Evolutionary conservation across 1,140 invertebrate species (phyloP).

Genomic region (Hypothenemus hampei): DNA sequence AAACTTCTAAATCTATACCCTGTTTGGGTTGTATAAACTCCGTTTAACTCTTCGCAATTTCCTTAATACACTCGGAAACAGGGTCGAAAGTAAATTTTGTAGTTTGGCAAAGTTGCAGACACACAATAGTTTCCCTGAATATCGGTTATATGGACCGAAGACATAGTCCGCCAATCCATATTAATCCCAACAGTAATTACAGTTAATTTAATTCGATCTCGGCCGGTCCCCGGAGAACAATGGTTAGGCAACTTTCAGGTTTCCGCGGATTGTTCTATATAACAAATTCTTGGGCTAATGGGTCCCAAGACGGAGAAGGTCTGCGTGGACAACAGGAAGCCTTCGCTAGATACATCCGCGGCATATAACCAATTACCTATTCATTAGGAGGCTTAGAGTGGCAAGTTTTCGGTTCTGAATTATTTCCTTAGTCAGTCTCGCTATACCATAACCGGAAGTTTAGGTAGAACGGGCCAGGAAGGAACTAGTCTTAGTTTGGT

Average conservation of each 20-base stretch:
- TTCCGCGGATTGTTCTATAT: slow-evolving; percentile 12
- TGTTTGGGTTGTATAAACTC: slow-evolving; percentile 15
- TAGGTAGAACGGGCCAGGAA: too few relatives aligned
- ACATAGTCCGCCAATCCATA: slow-evolving; percentile 25
- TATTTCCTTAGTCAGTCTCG: slow-evolving; percentile 14
- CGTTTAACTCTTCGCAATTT: slow-evolving; percentile 5
- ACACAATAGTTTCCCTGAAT: slow-evolving; percentile 25
- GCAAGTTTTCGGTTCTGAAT: slow-evolving; percentile 24
- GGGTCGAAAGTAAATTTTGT: slow-evolving; percentile 25
- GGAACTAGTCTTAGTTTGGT: background rate
- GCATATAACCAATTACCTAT: slow-evolving; percentile 26
- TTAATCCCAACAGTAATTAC: slow-evolving; percentile 27
- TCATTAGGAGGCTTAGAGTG: slow-evolving; percentile 25
- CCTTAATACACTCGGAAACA: slow-evolving; percentile 19
- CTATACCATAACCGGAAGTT: too few relatives aligned
- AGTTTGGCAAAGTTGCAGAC: slow-evolving; percentile 20
- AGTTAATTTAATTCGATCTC: slow-evolving; percentile 29
- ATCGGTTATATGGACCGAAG: slow-evolving; percentile 16
- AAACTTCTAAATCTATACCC: background rate
- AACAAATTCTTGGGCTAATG: slow-evolving; percentile 19
- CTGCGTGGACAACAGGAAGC: slow-evolving; percentile 28
- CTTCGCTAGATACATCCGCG: slow-evolving; percentile 14
- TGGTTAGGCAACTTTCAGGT: slow-evolving; percentile 20
- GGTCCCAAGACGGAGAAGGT: slow-evolving; percentile 25
- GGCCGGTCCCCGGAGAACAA: slow-evolving; percentile 16